phyloP scores from a whole-genome alignment of 2,888 invertebrate genomes.

The Drosophila imparisetae region DNA sequence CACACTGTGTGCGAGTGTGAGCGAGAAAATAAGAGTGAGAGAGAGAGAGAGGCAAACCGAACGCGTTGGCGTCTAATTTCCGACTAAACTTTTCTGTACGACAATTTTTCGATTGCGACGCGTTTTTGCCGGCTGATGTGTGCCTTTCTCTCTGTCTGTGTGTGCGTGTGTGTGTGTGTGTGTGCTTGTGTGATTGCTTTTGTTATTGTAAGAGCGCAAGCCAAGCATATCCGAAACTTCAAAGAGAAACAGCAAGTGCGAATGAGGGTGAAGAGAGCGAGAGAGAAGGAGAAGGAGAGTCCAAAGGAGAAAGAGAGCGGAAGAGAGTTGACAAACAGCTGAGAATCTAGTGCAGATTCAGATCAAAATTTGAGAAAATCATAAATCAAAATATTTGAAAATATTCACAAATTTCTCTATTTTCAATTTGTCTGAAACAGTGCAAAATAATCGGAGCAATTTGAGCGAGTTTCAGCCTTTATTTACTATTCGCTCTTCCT shows the following conservation, averaged over 20 bases:
- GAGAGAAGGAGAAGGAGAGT: neutral
- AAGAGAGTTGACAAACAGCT: neutral
- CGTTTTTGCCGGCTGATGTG: constrained; percentile 60
- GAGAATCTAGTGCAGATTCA: constrained; percentile 8
- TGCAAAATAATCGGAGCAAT: constrained; percentile 1
- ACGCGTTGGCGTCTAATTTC: constrained; percentile 75
- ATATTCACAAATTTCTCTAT: neutral
- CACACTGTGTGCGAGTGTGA: constrained; percentile 27
- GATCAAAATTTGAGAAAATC: neutral
- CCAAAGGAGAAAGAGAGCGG: neutral
- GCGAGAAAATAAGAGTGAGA: constrained; percentile 3
- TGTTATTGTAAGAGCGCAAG: constrained; percentile 41
- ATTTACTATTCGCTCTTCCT: constrained; percentile 29
- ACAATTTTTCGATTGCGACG: constrained; percentile 58
- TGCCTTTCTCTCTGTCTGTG: constrained; percentile 10
- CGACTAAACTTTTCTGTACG: constrained; percentile 71
- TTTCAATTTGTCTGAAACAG: neutral
- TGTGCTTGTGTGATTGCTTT: constrained; percentile 17
- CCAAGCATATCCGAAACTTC: constrained; percentile 19
- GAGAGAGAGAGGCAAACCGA: constrained; percentile 52
- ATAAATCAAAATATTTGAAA: neutral
- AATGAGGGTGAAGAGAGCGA: neutral
- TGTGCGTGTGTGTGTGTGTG: constrained; percentile 16
- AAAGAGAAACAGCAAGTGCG: constrained; percentile 28
- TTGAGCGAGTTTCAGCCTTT: constrained; percentile 10